phyloP scores from a whole-genome alignment of 2,113 vertebrate genomes.

The Gallinago undulata region DNA sequence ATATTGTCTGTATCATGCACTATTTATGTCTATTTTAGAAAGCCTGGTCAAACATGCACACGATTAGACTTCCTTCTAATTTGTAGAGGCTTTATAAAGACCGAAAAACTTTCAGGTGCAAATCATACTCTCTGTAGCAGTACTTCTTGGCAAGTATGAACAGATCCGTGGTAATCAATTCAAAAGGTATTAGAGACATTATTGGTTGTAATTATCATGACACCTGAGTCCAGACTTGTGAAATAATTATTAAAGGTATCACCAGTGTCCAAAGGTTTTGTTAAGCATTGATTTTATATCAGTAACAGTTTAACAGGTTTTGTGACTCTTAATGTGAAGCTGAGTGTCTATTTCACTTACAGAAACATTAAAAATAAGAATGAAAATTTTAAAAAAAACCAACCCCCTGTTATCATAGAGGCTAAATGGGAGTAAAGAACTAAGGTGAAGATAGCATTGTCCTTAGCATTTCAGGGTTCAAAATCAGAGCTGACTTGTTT shows the following conservation, averaged over 20 bases:
- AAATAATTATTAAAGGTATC: constrained; percentile 24
- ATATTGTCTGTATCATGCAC: background rate
- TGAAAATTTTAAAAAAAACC: background rate
- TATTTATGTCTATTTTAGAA: background rate
- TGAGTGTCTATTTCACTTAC: background rate
- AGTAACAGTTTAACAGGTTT: background rate
- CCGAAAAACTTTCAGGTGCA: background rate
- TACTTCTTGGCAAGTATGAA: constrained; percentile 29
- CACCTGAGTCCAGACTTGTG: constrained; percentile 21
- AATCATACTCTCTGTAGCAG: background rate
- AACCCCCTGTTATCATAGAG: background rate
- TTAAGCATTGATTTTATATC: constrained; percentile 49
- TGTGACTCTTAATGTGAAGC: constrained; percentile 31
- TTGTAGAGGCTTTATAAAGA: background rate
- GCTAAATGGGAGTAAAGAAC: background rate
- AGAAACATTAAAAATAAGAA: background rate
- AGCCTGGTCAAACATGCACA: background rate
- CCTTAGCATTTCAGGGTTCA: background rate
- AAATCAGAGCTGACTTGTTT: constrained; percentile 29
- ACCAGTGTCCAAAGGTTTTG: background rate
- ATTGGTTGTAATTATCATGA: constrained; percentile 42
- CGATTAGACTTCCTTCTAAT: background rate
- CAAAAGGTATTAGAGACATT: constrained; percentile 39
- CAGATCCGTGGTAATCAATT: constrained; percentile 45
- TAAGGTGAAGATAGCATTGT: background rate